Base-by-base conservation (phyloP, 2,888 invertebrate genomes). In the Cryptocheilus praepositus region DNA sequence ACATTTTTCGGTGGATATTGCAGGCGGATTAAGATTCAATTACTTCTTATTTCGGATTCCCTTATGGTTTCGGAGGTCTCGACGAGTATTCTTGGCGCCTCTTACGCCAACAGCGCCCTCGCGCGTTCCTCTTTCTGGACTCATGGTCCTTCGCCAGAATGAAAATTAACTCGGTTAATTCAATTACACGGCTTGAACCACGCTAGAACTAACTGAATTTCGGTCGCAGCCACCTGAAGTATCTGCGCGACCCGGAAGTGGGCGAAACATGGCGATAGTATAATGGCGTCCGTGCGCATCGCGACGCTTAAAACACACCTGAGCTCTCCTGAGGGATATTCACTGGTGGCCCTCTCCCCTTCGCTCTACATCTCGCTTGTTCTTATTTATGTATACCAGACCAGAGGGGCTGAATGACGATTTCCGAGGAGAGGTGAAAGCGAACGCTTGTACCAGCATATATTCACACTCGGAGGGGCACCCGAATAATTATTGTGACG, bases 121-220 rank as follows among this genome's bases (percentile, higher is more conserved):
- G 8, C 22, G 15, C 19, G 13, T 21, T 51, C 19, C 21, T 22
- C 22, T 52, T 15, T 7, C 22, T 21, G 15, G 52, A 15, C 21
- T 69, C 49, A 61, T 53, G 56, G 67, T 76, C 73, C 66, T 73
- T 71, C 59, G 52, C 67, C 68, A 68, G 68, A 78, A 77, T 67
- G 65, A 65, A 67, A 76, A 78, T 76, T 70, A 68, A 74, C 67
- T 71, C 63, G 49, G 79, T 79, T 78, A 78, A 78, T 78, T 79
- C 65, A 74, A 79, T 78, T 76, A 58, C 62, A 49, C 55, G 73
- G 71, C 62, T 64, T 36, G 36, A 66, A 66, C 74, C 71, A 66
- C 74, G 74, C 66, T 74, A 71, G 61, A 71, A 68, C 71, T 75
- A 74, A 75, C 68, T 71, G 71, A 74, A 75, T 75, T 75, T 71